Evolutionary conservation across 2,113 vertebrate species (phyloP).

Genomic region (Gobius niger): DNA sequence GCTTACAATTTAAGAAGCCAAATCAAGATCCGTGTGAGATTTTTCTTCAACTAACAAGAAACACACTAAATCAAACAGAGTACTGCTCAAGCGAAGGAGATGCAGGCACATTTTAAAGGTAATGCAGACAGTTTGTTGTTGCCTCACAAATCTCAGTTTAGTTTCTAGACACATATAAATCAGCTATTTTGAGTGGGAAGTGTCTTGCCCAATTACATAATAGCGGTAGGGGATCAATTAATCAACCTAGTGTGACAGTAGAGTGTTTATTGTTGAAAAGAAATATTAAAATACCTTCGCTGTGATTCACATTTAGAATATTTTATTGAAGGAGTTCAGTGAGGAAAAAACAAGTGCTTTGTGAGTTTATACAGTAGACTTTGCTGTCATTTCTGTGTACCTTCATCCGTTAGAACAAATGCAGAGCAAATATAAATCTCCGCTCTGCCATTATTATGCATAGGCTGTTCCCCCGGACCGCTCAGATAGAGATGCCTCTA

Average conservation of each 20-base stretch:
- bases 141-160: no score
- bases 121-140: no score
- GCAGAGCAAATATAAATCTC: constrained; percentile 70
- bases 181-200: no score
- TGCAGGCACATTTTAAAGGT: no score
- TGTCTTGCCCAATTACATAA: no score
- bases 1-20: constrained; percentile 2
- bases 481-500: constrained; percentile 69
- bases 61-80: constrained; percentile 4
- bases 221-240: no score
- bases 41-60: not conserved
- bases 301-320: constrained; percentile 39
- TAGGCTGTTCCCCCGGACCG: constrained; percentile 59
- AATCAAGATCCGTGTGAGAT: not conserved
- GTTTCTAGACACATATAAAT: no score
- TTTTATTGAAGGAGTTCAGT: constrained; percentile 41
- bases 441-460: constrained; percentile 69
- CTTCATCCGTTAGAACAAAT: constrained; percentile 56
- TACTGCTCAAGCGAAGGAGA: no score
- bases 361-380: constrained; percentile 61
- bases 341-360: constrained; percentile 41
- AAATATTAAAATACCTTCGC: not conserved
- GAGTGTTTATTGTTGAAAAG: no score
- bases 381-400: constrained; percentile 65
- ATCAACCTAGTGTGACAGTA: not conserved